phyloP scores from a whole-genome alignment of 2,797 vertebrate species.

The Gallinago stenura region DNA sequence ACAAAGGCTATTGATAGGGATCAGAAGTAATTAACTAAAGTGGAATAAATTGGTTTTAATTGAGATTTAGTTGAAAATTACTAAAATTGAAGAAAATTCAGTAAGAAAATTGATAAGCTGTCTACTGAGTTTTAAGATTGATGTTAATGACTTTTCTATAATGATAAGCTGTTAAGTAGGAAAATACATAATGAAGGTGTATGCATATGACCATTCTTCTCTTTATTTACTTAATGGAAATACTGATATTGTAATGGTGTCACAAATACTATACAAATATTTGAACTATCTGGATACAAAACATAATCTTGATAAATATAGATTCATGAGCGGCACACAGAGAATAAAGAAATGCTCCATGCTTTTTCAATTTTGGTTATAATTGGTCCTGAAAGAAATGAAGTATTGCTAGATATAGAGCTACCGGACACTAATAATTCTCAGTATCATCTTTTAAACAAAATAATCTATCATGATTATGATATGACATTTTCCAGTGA shows the following conservation, averaged over 20 bases:
- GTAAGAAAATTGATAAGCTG: constrained; percentile 21
- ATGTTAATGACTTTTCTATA: constrained; percentile 28
- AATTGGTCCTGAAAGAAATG: constrained; percentile 25
- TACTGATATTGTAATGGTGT: background rate
- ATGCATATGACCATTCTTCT: background rate
- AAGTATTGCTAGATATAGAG: background rate
- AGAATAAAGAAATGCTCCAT: background rate
- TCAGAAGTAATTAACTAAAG: constrained; percentile 63
- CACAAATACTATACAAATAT: background rate
- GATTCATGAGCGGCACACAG: background rate
- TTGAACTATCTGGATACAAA: background rate
- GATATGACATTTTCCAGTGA: background rate
- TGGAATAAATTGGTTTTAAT: constrained; percentile 30
- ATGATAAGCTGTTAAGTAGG: background rate
- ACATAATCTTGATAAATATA: background rate
- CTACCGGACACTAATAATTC: background rate
- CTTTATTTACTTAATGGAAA: background rate
- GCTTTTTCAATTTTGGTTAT: constrained; percentile 1
- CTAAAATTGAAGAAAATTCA: constrained; percentile 25
- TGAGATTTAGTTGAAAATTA: constrained; percentile 45
- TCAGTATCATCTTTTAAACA: constrained; percentile 31
- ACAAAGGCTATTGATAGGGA: constrained; percentile 51
- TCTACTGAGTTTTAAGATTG: constrained; percentile 21
- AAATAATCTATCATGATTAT: constrained; percentile 55
- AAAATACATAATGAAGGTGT: background rate